Percentiles rank a stretch among this genome's conserved stretches.
These are phyloP conservation scores for Ethmia dodecea DNA, from an alignment of 2,888 invertebrate species.

Conservation along the genomic window DNA sequence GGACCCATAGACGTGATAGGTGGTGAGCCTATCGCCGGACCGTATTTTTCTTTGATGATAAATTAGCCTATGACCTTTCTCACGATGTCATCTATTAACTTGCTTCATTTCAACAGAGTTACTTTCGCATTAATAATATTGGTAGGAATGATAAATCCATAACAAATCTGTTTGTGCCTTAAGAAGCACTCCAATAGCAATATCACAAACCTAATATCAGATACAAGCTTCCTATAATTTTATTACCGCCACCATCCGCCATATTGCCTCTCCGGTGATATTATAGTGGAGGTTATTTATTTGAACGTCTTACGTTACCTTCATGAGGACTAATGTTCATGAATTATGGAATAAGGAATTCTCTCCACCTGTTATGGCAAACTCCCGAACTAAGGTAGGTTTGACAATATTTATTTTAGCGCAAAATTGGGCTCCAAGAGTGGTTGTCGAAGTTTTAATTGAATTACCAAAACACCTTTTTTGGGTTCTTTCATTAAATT, in stretches of 20 bases:
- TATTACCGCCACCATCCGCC: slow-evolving; percentile 21
- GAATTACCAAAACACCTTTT: too few relatives aligned
- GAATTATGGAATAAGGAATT: slow-evolving; percentile 44
- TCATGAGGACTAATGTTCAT: slow-evolving; percentile 45
- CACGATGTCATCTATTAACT: too few relatives aligned
- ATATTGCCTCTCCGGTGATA: slow-evolving; percentile 24
- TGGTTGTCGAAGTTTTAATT: not conserved
- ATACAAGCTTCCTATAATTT: slow-evolving; percentile 28
- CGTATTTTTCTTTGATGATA: too few relatives aligned
- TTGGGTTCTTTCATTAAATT: not conserved
- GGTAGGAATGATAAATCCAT: too few relatives aligned
- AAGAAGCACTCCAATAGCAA: slow-evolving; percentile 11
- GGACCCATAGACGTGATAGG: too few relatives aligned
- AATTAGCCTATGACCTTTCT: too few relatives aligned
- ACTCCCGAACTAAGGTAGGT: not conserved
- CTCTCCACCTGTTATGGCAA: slow-evolving; percentile 16
- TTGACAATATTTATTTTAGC: not conserved
- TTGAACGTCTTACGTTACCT: slow-evolving; percentile 34
- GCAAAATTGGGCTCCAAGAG: not conserved
- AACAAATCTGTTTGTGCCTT: too few relatives aligned
- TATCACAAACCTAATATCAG: slow-evolving; percentile 22
- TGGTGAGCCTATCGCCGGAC: too few relatives aligned
- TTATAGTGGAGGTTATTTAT: slow-evolving; percentile 33
- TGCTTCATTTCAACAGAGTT: too few relatives aligned
- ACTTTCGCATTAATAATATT: too few relatives aligned